Evolutionary conservation across 2,797 vertebrate genomes (phyloP).

Genomic region (Sebastes ruberrimus): DNA sequence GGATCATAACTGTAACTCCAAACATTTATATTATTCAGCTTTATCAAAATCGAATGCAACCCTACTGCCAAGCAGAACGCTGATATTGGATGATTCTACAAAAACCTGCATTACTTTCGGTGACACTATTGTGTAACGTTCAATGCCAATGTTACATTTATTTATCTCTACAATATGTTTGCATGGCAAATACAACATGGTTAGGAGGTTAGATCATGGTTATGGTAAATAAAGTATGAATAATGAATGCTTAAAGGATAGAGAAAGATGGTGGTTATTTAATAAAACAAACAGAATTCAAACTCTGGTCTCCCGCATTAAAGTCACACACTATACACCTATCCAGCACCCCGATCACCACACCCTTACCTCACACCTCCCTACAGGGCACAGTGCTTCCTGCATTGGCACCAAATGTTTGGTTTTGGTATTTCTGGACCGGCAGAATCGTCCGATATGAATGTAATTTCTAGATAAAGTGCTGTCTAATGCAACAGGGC

Average conservation of each 20-base stretch:
- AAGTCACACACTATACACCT: background rate
- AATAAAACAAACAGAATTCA: background rate
- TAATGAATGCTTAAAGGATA: background rate
- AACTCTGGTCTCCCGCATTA: background rate
- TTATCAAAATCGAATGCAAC: background rate
- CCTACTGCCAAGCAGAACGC: background rate
- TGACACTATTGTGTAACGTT: background rate
- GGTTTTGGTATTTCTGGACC: background rate
- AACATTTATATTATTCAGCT: conserved; percentile 5
- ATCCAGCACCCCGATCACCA: background rate
- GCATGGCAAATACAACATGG: background rate
- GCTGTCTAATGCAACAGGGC: background rate
- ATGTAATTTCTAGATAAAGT: background rate
- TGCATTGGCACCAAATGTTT: background rate
- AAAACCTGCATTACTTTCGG: background rate
- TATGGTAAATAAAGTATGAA: background rate
- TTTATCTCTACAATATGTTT: background rate
- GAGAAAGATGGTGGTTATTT: background rate
- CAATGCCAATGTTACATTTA: background rate
- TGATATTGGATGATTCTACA: too few relatives aligned
- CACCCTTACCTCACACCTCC: background rate
- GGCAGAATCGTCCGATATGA: background rate
- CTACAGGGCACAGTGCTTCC: background rate
- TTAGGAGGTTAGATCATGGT: background rate
- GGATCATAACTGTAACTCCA: conserved; percentile 16